Base-by-base conservation (phyloP, 2,888 invertebrate species). In the Sericinus montela region DNA sequence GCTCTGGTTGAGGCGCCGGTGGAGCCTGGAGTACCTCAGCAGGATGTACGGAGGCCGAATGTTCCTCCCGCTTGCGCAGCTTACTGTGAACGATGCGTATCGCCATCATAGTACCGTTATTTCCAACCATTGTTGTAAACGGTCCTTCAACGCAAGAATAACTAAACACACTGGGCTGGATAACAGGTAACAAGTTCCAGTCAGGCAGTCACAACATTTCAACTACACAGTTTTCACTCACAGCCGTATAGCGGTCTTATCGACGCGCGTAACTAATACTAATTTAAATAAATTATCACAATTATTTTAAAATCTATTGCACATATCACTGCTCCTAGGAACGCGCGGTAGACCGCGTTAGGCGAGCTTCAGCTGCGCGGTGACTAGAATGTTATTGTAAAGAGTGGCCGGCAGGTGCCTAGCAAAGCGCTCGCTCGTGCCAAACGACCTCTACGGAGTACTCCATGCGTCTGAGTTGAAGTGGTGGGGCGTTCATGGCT, bases 1-100 rank as follows among this genome's bases (percentile, higher is more conserved):
- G 90, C 72, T 92, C 91, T 70, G 85, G 80, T 70, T 80, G 77
- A 53, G 78, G 69, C 57, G 75, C 76, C 60, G 84, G 82, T 47
- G 91, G 82, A 63, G 91, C 89, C 64, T 92, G 91, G 58, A 92
- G 90, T 59, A 93, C 91, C 71, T 91, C 91, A 60, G 92, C 91
- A 52, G 93, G 92, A 68, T 93, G 93, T 62, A 92, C 92, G 69
- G 91, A 91, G 69, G 93, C 92, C 59, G 92, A 91, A 81, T 92
- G 92, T 77, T 95, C 95, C 85, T 95, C 95, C 66, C 95, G 92
- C 89, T 95, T 95, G 74, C 95, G 92, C 89, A 95, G 91, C 91
- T 95, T 95, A 89, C 95, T 95, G 92, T 95, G 95, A 89, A 95
- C 95, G 93, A 95, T 93, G 90, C 95, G 95, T 83, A 95, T 94